Evolutionary conservation across 2,113 vertebrate genomes (phyloP), one percentile per base, ranked within the genome.

Genomic region (Martes martes): DNA sequence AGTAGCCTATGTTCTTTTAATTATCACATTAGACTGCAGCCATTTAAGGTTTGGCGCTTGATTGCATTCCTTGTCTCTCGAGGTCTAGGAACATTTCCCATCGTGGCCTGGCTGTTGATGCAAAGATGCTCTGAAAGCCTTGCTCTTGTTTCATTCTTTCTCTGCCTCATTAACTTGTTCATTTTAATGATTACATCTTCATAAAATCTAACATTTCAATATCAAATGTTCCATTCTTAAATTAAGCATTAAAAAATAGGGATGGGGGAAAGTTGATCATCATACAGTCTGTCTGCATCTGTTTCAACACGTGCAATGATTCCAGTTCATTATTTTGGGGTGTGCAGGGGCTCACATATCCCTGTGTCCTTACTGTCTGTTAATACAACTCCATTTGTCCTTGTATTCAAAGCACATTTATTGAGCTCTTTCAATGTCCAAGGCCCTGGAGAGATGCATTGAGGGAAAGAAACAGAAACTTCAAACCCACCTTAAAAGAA

Each of bases 131-230:
- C 13, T 9, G 61, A 84, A 90, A 95, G 11, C 28, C 81, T 69
- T n/a, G 50, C 89, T 82, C 50, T 83, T 91, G 67, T 92, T 42
- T 94, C 65, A 26, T 95, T 87, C 91, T 86, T 89, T 84, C 67
- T 96, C 73, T 85, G 78, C 59, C 79, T 89, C 71, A 52, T 96
- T 92, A 96, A 52, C 82, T 87, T 39, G 7, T 89, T 94, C 86
- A 63, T 81, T 96, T 95, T 71, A 93, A 91, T 91, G 57, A 95
- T 52, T 96, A 61, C 47, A 90, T 94, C 95, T 91, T 92, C 39
- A 94, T 93, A 63, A 92, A 92, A n/a, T 76, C 50, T 59, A 95
- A 86, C 73, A 92, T 90, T 92, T 94, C 74, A 82, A 55, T 81
- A 79, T 52, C 78, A 94, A 94, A 74, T 28, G 5, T 83, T 94